Evolutionary conservation across 2,888 invertebrate species (phyloP), one percentile per base, ranked within the genome.

Genomic region (Resseliella maxima): DNA sequence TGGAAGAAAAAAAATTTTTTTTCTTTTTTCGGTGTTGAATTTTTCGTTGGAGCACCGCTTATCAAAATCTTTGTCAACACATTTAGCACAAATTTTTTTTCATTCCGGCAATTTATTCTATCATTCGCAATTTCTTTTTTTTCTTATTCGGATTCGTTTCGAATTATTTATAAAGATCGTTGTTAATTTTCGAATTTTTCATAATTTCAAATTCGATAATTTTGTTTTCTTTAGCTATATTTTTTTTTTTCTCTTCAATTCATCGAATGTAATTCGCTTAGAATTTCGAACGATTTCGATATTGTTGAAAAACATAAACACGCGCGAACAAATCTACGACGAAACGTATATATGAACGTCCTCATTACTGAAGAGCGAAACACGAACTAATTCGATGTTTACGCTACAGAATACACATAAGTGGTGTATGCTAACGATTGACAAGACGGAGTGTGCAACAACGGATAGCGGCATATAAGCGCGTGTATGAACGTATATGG

Each of bases 321-420:
- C 72, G 72, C 72, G 72, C 72, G 72, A 72, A 72, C 72, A 35
- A 72, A 72, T 72, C 72, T 72, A 72, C 72, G 72, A 72, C 72
- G 35, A 72, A 24, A 59, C 27, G 24, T 2, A 59, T 72, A 35
- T 72, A 83, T 38, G 41, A 27, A 83, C 83, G 38, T 83, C 83
- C 38, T 83, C 83, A 83, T 83, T 38, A 83, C 83, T 83, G 83
- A 83, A 83, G 83, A 83, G 38, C 38, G 38, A 83, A 83, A 83
- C 83, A 83, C 83, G 83, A 83, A 83, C 83, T 83, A 38, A 83
- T 38, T 38, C n/a, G 36, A 10, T 24, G 24, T 36, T n/a, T n/a
- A 24, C 83, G 38, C 5, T 83, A 38, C 83, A 83, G n/a, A 83
- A 38, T n/a, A 21, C 38, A 83, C 83, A 83, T 83, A 38, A 83